Percentiles rank a stretch among this genome's conserved stretches.
These are phyloP conservation scores for Lasiommata megera DNA, from an alignment of 2,888 invertebrate species.

Conservation along the genomic window DNA sequence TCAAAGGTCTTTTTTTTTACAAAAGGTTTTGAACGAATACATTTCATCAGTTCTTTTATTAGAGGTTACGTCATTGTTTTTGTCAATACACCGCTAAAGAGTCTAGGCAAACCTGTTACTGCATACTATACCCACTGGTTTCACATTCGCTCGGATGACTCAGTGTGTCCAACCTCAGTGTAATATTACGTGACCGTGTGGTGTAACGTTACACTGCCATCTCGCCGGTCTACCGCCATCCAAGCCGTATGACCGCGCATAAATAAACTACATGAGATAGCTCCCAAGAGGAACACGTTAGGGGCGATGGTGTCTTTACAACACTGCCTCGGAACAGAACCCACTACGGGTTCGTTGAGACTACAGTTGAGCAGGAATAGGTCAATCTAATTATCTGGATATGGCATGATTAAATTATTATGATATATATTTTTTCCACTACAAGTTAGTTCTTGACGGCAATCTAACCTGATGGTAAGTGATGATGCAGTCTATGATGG, in stretches of 20 bases:
- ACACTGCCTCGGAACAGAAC: too few relatives aligned
- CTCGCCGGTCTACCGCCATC: constrained; percentile 14
- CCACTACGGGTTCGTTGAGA: too few relatives aligned
- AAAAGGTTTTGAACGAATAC: too few relatives aligned
- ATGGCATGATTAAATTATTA: too few relatives aligned
- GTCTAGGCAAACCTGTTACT: constrained; percentile 21
- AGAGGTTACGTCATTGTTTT: background rate
- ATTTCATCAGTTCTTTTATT: background rate
- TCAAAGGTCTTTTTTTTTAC: too few relatives aligned
- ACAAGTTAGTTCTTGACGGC: too few relatives aligned
- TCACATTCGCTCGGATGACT: constrained; percentile 14
- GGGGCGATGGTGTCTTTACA: too few relatives aligned
- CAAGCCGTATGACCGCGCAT: constrained; percentile 10
- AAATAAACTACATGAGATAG: constrained; percentile 7
- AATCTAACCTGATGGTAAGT: too few relatives aligned
- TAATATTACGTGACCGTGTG: constrained; percentile 24
- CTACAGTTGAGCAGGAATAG: too few relatives aligned
- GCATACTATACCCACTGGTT: background rate
- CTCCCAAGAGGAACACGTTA: background rate
- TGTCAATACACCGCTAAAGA: background rate
- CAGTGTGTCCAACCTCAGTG: constrained; percentile 24
- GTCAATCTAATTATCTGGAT: too few relatives aligned
- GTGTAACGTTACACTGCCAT: constrained; percentile 23
- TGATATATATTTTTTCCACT: too few relatives aligned
- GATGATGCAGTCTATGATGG: too few relatives aligned